Conservation (phyloP, 2,888 invertebrate genomes). For the Bugulina stolonifera region DNA sequence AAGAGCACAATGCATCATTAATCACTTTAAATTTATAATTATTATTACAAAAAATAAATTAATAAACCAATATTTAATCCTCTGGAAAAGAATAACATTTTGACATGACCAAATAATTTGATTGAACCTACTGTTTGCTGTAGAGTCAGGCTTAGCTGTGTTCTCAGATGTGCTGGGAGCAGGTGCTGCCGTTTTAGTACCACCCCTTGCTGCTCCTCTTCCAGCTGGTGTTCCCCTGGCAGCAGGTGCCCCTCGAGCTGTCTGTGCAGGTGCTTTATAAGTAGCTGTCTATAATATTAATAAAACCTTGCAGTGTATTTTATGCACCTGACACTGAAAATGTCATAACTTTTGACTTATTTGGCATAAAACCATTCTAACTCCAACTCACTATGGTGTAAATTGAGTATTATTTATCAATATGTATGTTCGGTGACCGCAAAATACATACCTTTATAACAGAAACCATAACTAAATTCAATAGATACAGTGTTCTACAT, state of each 20-base stretch:
- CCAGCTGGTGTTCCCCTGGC: constrained; percentile 36
- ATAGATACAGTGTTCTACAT: no score
- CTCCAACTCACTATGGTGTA: no score
- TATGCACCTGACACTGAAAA: no score
- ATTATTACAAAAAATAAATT: not conserved
- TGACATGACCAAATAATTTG: no score
- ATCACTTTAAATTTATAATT: not conserved
- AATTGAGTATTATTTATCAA: no score
- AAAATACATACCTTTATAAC: no score
- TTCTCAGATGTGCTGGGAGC: constrained; percentile 28
- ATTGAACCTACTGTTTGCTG: not conserved
- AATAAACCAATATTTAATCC: not conserved
- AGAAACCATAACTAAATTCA: no score
- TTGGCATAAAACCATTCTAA: no score
- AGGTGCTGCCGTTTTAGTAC: constrained; percentile 31
- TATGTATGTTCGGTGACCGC: no score
- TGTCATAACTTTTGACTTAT: no score
- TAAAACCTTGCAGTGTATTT: no score
- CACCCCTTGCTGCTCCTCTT: constrained; percentile 33
- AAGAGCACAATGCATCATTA: not conserved
- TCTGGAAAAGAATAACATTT: not conserved
- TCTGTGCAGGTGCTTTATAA: not conserved
- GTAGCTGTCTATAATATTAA: not conserved
- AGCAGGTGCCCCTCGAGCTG: constrained; percentile 29
- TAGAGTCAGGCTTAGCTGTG: not conserved